Evolutionary conservation across 2,113 vertebrate species (phyloP), one percentile per base, ranked within the genome.

Genomic region (Chinchilla lanigera): DNA sequence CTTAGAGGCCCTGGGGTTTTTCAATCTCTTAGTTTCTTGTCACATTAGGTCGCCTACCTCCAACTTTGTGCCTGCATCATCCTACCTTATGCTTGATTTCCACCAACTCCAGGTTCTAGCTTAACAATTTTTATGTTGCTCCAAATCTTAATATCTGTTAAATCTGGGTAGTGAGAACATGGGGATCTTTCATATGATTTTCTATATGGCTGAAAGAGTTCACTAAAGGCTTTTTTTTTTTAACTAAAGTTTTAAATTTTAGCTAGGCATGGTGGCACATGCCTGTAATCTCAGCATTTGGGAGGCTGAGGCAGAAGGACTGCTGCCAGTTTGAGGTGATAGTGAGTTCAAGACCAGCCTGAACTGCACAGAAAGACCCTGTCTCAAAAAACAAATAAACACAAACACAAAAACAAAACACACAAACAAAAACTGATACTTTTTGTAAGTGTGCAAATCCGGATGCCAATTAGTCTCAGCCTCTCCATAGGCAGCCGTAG

Each of bases 181-280:
- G 41, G 71, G 14, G 35, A 60, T 30, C 65, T 83, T 56, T 38
- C 93, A 83, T 78, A n/a, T 58, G 35, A 71, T 56, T 94, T 96
- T 92, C 44, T 67, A 41, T 89, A 54, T 24, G 38, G 75, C 7
- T 94, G 82, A 91, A 94, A 96, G 33, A 89, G n/a, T 89, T 92
- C 61, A 20, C 33, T 63, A 50, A 20, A n/a, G 24, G 47, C 9
- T n/a, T n/a, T n/a, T n/a, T 28, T 65, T n/a, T 38, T 38, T 89
- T 86, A 73, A 20, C 24, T 58, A 44, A 22, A 35, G 22, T 90
- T 91, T 86, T 44, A 73, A 93, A 84, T 82, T 81, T 22, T 44
- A 75, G 24, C 73, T 44, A 28, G 41, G 41, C 26, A 47, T 47
- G 26, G 24, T 47, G 26, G 73, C 20, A 26, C 26, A 77, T 47